phyloP scores from a whole-genome alignment of 2,797 vertebrate genomes.

The Calcarius lapponicus region DNA sequence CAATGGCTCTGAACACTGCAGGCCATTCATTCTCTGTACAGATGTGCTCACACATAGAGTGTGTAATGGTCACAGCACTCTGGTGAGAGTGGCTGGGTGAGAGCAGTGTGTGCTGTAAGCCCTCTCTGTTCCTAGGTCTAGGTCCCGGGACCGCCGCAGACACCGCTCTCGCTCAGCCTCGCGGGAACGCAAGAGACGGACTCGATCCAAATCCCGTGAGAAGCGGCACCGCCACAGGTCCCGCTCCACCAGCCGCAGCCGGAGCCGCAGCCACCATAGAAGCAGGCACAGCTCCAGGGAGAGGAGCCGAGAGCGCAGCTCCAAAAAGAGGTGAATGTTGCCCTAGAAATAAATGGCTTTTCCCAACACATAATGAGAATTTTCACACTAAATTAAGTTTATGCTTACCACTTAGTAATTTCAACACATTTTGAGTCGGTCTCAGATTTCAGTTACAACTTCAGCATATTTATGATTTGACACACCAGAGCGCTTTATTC shows the following conservation, averaged over 20 bases:
- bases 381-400: background rate
- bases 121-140: constrained; percentile 70
- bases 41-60: background rate
- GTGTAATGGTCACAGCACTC: background rate
- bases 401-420: background rate
- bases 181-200: constrained; percentile 79
- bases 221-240: constrained; percentile 80
- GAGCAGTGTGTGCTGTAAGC: background rate
- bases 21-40: background rate
- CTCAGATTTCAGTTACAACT: background rate
- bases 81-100: background rate
- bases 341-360: background rate
- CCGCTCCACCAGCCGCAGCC: constrained; percentile 78
- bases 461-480: background rate
- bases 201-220: constrained; percentile 82
- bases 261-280: constrained; percentile 80
- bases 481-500: background rate
- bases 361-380: background rate
- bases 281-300: constrained; percentile 82
- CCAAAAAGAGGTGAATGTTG: constrained; percentile 76
- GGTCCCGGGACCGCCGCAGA: constrained; percentile 79
- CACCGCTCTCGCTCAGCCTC: constrained; percentile 82
- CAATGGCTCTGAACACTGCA: background rate
- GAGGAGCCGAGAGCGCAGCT: constrained; percentile 80
- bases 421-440: background rate